phyloP scores from a whole-genome alignment of 2,888 invertebrate species.

The Euspilapteryx auroguttella region DNA sequence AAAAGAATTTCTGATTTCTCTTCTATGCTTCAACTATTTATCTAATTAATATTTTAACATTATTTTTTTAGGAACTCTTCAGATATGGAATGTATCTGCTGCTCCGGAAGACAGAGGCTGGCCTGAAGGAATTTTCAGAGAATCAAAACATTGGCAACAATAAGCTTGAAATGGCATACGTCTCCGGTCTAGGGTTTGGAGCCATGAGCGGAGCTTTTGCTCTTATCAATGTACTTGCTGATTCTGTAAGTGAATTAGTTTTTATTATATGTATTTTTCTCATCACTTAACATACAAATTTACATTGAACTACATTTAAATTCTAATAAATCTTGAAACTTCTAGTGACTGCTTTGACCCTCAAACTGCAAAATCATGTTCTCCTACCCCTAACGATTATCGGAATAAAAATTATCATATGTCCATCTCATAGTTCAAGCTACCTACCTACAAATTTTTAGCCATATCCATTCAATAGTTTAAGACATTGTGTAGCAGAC shows the following conservation, averaged over 20 bases:
- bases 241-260: conserved; percentile 65
- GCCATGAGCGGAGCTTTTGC: conserved; percentile 95
- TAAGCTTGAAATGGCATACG: conserved; percentile 92
- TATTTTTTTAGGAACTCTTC: conserved; percentile 76
- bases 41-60: background rate
- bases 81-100: conserved; percentile 78
- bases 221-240: conserved; percentile 91
- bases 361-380: no score
- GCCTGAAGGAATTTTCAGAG: conserved; percentile 87
- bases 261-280: no score
- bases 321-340: no score
- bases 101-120: conserved; percentile 83
- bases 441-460: no score
- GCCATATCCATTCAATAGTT: no score
- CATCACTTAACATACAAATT: no score
- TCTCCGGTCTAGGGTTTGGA: conserved; percentile 96
- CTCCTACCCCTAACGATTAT: no score
- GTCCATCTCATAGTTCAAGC: no score
- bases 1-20: conserved; percentile 2
- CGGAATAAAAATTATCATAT: no score
- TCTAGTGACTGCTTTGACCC: no score
- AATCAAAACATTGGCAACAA: conserved; percentile 78
- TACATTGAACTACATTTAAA: no score
- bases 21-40: background rate
- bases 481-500: no score